phyloP scores from a whole-genome alignment of 1,140 invertebrate genomes.

The Aricia agestis region DNA sequence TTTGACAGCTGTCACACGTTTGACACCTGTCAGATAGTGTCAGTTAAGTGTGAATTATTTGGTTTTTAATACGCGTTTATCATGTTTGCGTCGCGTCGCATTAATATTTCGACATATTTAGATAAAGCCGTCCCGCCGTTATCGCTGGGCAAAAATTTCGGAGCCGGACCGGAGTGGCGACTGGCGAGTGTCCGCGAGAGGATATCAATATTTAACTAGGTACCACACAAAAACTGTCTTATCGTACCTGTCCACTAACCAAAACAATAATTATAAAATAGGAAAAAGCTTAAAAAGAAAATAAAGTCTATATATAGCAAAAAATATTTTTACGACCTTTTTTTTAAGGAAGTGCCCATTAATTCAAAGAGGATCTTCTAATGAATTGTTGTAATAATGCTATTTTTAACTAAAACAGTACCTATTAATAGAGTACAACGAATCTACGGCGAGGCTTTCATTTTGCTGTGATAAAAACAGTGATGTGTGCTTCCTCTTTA shows the following conservation, averaged over 20 bases:
- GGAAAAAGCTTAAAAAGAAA: too few relatives aligned
- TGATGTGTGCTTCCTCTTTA: too few relatives aligned
- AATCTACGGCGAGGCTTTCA: too few relatives aligned
- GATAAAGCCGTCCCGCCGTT: conserved; percentile 3
- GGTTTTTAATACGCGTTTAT: conserved; percentile 23
- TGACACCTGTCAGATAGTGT: conserved; percentile 29
- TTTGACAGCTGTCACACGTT: conserved; percentile 25
- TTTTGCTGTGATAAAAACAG: too few relatives aligned
- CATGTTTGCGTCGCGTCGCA: conserved; percentile 14
- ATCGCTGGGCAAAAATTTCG: conserved; percentile 8
- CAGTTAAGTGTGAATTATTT: conserved; percentile 30
- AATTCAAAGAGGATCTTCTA: too few relatives aligned
- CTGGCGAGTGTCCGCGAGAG: neutral
- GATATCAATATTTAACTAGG: neutral
- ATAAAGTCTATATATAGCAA: too few relatives aligned
- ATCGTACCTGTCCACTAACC: neutral
- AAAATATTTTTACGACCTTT: too few relatives aligned
- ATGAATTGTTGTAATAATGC: too few relatives aligned
- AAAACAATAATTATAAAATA: too few relatives aligned
- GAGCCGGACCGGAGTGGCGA: neutral
- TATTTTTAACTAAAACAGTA: too few relatives aligned
- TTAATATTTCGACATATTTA: conserved; percentile 15
- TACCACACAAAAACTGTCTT: neutral
- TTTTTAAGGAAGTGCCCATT: too few relatives aligned
- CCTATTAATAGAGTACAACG: too few relatives aligned